Percentiles rank a stretch among this genome's conserved stretches.
These are phyloP conservation scores for Phylloscopus collybita DNA, from an alignment of 2,797 vertebrate genomes.

Conservation along the genomic window DNA sequence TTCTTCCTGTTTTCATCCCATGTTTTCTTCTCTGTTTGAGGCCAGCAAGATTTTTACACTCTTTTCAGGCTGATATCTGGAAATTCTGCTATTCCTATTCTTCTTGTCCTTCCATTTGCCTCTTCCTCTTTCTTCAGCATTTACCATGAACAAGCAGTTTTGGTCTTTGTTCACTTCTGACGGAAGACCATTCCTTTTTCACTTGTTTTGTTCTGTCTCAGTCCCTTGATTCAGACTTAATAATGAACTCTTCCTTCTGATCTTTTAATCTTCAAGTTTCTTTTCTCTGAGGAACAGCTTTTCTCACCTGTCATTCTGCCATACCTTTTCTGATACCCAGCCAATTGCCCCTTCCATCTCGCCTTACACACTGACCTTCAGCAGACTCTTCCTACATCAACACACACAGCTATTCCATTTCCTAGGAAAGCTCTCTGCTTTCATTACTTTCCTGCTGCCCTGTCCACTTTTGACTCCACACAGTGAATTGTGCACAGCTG, in stretches of 20 bases:
- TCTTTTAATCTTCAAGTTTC: slow-evolving; percentile 12
- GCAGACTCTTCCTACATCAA: background rate
- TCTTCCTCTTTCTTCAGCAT: background rate
- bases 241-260: slow-evolving; percentile 15
- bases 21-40: background rate
- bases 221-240: background rate
- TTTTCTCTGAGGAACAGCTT: background rate
- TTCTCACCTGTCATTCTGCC: background rate
- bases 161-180: background rate
- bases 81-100: background rate
- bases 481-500: background rate
- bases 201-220: background rate
- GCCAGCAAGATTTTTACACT: background rate
- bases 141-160: background rate
- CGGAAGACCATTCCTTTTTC: background rate
- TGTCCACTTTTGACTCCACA: background rate
- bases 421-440: background rate
- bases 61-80: background rate
- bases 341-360: background rate
- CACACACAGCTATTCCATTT: background rate
- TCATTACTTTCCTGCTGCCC: background rate
- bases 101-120: background rate
- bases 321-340: background rate
- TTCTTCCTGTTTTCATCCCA: background rate
- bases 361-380: background rate